Evolutionary conservation across 2,797 vertebrate species (phyloP), one percentile per base, ranked within the genome.

Genomic region (Mus minutoides): DNA sequence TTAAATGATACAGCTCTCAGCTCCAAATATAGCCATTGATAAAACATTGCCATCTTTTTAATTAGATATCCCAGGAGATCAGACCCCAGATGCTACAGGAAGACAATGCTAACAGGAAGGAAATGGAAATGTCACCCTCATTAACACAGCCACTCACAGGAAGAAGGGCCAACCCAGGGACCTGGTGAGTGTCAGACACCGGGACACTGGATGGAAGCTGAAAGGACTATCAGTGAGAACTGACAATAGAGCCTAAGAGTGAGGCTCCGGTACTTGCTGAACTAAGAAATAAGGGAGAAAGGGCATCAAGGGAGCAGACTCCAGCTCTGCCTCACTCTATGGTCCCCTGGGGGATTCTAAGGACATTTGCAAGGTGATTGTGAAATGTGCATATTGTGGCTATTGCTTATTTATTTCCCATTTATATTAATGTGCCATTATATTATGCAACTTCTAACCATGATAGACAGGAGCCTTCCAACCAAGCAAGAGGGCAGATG

Each of bases 401-500:
- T 89, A 96, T 97, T 97, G 95, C 96, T 95, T 96, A 97, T 97
- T 98, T 97, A 98, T 97, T 97, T 94, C 92, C 97, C 64, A 97
- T 97, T 97, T 97, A 97, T 98, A 98, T 98, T 97, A 97, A 97
- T 98, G 90, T 13, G 22, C n/a, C 58, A 71, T 91, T 94, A 95
- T 80, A 91, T 92, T 40, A 31, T 90, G 87, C 91, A 90, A 24
- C 77, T 90, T 94, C 89, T 84, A 77, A 88, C n/a, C 17, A 89
- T 56, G 86, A 31, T 17, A 75, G 67, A 54, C 67, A 40, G 6
- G 84, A 92, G 43, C 56, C 85, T n/a, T 93, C 91, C 84, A 93
- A 95, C 82, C 92, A 78, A 79, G 85, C 62, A 86, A 54, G 91
- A 97, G 95, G 94, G 19, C 90, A 90, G 60, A 79, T 82, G 85